Evolutionary conservation across 1,140 invertebrate genomes (phyloP).

Genomic region (Drosophila kikkawai): DNA sequence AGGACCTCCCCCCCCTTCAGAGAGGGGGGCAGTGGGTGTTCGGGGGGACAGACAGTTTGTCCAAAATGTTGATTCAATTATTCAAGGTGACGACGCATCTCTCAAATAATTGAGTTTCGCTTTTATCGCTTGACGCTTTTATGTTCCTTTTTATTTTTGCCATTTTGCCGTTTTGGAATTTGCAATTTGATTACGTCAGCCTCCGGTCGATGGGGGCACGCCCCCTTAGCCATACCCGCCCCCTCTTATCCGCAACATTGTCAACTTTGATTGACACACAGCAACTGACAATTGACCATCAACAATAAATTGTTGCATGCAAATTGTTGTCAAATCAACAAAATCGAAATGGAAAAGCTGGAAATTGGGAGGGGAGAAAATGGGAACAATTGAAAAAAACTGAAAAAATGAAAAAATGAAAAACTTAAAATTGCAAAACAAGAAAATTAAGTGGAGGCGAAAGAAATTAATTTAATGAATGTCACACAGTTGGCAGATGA

Average conservation of each 20-base stretch:
- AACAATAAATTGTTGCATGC: slow-evolving; percentile 54
- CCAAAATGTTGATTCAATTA: slow-evolving; percentile 67
- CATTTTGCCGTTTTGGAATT: slow-evolving; percentile 36
- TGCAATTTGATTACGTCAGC: slow-evolving; percentile 50
- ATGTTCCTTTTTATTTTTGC: slow-evolving; percentile 28
- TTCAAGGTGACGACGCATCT: slow-evolving; percentile 65
- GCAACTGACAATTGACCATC: slow-evolving; percentile 45
- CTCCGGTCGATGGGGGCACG: not conserved
- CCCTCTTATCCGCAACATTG: slow-evolving; percentile 34
- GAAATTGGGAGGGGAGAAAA: not conserved
- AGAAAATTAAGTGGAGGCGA: slow-evolving; percentile 28
- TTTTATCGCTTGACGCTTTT: slow-evolving; percentile 38
- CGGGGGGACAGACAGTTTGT: slow-evolving; percentile 19
- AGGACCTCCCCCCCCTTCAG: not conserved
- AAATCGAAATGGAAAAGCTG: slow-evolving; percentile 11
- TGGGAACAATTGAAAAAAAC: slow-evolving; percentile 7
- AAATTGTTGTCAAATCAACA: slow-evolving; percentile 53
- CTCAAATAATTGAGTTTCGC: slow-evolving; percentile 73
- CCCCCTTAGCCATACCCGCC: not conserved
- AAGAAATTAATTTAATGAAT: slow-evolving; percentile 23
- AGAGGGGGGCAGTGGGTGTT: not conserved
- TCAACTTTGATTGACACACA: slow-evolving; percentile 44
- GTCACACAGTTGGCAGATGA: not conserved
- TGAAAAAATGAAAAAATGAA: not conserved
- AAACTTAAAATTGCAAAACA: slow-evolving; percentile 23